Evolutionary conservation across 2,113 vertebrate species (phyloP), one percentile per base, ranked within the genome.

Genomic region (Scatophagus argus): DNA sequence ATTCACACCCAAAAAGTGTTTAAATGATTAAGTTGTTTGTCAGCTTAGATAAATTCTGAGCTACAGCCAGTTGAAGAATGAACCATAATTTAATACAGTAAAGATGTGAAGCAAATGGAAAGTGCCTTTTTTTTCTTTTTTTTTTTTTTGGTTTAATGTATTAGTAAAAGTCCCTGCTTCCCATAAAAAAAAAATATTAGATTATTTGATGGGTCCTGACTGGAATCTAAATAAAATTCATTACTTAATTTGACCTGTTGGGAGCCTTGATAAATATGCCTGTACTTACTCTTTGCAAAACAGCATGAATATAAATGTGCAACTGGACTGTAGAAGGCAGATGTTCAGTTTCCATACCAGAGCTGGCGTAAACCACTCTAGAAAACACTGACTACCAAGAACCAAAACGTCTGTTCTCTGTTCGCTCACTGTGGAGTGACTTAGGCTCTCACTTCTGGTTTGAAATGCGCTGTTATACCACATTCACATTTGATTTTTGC

Each of bases 301-400:
- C 21, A 19, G 17, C 2, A 43, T 62, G 47, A 80, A 71, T 76
- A 71, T 60, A 49, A 80, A 61, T 70, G 31, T 36, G 23, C 13
- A 44, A 6, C 63, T 68, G 32, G n/a, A 56, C 9, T 47, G 41
- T 23, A 14, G 41, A 29, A 38, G 62, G 58, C 12, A 47, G 47
- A 39, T 6, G 29, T 43, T 64, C 17, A 60, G 31, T 49, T 64
- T 75, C 25, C 6, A 44, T 41, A 74, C 6, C 47, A 31, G n/a
- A 74, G 34, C 41, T 39, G 11, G 63, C 29, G n/a, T 60, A 25
- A 74, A 60, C 29, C 11, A 31, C 6, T 27, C 0, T 3, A 19
- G 16, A 41, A 44, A 77, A 71, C n/a, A 27, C 25, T n/a, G n/a
- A n/a, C n/a, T 21, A 41, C 17, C 51, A 39, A 55, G 29, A 25